phyloP scores from a whole-genome alignment of 1,140 invertebrate genomes.

The Druon quercuslanigerum region DNA sequence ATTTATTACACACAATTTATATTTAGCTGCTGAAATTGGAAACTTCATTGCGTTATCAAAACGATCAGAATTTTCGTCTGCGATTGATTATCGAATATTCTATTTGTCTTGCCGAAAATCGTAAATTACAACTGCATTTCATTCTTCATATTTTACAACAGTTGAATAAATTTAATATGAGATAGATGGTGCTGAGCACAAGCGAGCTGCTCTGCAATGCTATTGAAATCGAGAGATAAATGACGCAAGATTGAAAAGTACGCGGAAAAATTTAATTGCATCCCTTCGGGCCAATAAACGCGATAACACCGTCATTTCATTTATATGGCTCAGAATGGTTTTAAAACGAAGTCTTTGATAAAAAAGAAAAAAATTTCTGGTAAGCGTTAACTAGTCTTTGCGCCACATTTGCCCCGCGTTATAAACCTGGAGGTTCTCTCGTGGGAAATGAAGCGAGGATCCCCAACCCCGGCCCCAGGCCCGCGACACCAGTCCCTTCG shows the following conservation, averaged over 20 bases:
- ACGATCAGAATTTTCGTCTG: neutral
- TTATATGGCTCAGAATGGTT: neutral
- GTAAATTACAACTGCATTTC: neutral
- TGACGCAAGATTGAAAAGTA: slow-evolving; percentile 11
- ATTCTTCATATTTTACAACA: neutral
- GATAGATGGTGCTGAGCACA: neutral
- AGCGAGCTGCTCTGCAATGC: neutral
- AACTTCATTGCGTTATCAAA: slow-evolving; percentile 1
- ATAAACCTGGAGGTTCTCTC: neutral
- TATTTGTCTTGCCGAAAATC: neutral
- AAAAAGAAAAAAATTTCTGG: neutral
- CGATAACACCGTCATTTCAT: neutral
- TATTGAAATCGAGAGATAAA: slow-evolving; percentile 22
- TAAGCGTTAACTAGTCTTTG: slow-evolving; percentile 1
- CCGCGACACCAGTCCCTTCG: slow-evolving; percentile 5
- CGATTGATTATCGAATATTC: slow-evolving; percentile 11
- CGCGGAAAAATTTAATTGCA: slow-evolving; percentile 15
- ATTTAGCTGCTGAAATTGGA: neutral
- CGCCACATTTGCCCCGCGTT: neutral
- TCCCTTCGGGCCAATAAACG: slow-evolving; percentile 7
- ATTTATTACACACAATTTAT: slow-evolving; percentile 5
- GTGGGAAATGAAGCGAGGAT: neutral
- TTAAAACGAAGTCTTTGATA: neutral
- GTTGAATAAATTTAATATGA: slow-evolving; percentile 13
- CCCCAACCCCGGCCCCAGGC: neutral